phyloP scores from a whole-genome alignment of 37 sponge, comb jelly and placozoan genomes.

The Halichondria panicea region DNA sequence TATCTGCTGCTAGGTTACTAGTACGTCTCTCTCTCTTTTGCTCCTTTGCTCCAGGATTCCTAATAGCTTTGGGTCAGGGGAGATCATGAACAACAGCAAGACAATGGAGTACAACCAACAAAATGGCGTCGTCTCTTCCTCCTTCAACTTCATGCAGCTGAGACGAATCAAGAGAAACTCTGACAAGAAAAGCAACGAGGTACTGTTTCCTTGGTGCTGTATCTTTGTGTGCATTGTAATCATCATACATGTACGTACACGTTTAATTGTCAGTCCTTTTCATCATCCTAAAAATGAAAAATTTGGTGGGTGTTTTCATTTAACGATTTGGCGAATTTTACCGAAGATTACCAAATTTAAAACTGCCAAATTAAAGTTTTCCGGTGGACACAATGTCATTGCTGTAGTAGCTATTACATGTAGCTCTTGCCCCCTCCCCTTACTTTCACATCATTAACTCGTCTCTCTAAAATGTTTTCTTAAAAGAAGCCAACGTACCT shows the following conservation, averaged over 20 bases:
- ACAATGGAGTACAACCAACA: slow-evolving; percentile 73
- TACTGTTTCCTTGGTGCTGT: background rate
- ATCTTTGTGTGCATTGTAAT: background rate
- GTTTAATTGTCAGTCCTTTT: background rate
- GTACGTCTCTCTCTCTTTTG: background rate
- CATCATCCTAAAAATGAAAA: too few relatives aligned
- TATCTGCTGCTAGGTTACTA: too few relatives aligned
- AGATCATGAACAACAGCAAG: slow-evolving; percentile 75
- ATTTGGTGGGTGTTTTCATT: too few relatives aligned
- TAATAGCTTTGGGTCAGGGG: slow-evolving; percentile 38
- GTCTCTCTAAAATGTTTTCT: too few relatives aligned
- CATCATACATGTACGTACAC: background rate
- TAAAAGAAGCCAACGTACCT: too few relatives aligned
- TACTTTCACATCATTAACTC: background rate
- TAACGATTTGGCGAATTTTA: too few relatives aligned
- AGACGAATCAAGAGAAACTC: slow-evolving; percentile 67
- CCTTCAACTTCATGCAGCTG: slow-evolving; percentile 80
- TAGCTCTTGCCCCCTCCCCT: background rate
- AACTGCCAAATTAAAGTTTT: too few relatives aligned
- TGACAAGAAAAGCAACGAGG: slow-evolving; percentile 73
- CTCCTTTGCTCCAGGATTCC: slow-evolving; percentile 35
- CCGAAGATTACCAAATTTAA: too few relatives aligned
- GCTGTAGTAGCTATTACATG: background rate
- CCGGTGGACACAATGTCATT: too few relatives aligned
- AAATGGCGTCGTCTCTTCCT: slow-evolving; percentile 57